Evolutionary conservation across 1,140 invertebrate species (phyloP), one percentile per base, ranked within the genome.

Genomic region (Drosophila funebris): DNA sequence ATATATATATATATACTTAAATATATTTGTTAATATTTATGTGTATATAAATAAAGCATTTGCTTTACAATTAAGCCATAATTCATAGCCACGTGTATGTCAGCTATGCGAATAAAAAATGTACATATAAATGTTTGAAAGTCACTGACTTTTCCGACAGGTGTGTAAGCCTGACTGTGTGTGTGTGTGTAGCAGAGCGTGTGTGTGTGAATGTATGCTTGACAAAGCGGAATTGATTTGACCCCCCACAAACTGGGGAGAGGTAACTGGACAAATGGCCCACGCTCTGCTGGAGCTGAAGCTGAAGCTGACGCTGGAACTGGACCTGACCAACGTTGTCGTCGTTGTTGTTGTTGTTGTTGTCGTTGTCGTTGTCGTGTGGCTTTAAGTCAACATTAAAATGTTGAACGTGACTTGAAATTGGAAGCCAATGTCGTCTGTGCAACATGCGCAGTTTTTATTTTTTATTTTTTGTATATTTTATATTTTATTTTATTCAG

Each of bases 381-480:
- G 57, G 66, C 41, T 69, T 73, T 60, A 74, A 76, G 75, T 73
- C 69, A 60, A 73, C 63, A 69, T 36, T 64, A 36, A 66, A 66
- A 76, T 62, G 60, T 14, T 70, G 57, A 84, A 85, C 82, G 83
- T 82, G 82, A 85, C 82, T 85, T 63, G 82, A 87, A 78, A 82
- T 67, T 57, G 83, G 87, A 80, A 78, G 77, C 78, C 76, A 73
- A 72, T 70, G 73, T 81, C 70, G 53, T 20, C 14, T n/a, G 31
- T 22, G 50, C 31, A 36, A 48, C 18, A 31, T 43, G 14, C 37
- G 14, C 37, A 8, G n/a, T 33, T 33, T 33, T n/a, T 3, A 11
- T 33, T 33, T 33, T 6, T 5, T 14, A 0, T 16, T 14, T 8
- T 5, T 3, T 41, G 5, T 41, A 4, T 16, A 39, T n/a, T 14